Evolutionary conservation across 2,113 vertebrate genomes (phyloP).

Genomic region (Arothron firmamentum): DNA sequence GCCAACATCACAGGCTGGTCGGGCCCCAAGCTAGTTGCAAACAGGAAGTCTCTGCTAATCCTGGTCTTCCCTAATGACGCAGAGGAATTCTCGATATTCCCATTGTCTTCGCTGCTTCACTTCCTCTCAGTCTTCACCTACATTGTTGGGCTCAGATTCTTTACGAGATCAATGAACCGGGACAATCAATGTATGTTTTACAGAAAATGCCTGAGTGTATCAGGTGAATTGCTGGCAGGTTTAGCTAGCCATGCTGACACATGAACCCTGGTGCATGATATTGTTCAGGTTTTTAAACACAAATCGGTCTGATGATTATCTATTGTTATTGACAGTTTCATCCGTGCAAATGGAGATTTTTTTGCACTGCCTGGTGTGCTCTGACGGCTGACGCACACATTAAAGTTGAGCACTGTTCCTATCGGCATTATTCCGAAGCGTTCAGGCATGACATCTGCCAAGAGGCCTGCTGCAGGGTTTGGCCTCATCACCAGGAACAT

Average conservation of each 20-base stretch:
- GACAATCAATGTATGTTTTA: not conserved
- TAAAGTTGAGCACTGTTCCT: conserved; percentile 39
- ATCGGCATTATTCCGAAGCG: conserved; percentile 59
- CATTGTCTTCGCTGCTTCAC: conserved; percentile 50
- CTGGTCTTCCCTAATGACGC: conserved; percentile 55
- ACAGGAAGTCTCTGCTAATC: conserved; percentile 68
- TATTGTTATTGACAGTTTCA: not conserved
- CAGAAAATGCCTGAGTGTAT: too few species aligned
- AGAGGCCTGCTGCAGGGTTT: conserved; percentile 57
- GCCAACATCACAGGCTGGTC: conserved; percentile 57
- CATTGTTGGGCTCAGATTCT: conserved; percentile 1
- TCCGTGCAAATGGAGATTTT: conserved; percentile 6
- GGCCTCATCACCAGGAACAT: conserved; percentile 59
- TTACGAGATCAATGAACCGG: conserved; percentile 5
- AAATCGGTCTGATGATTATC: not conserved
- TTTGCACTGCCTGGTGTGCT: conserved; percentile 4
- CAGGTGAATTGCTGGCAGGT: too few species aligned
- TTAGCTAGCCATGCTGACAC: too few species aligned
- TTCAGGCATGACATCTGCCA: conserved; percentile 65
- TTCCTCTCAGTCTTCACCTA: conserved; percentile 29
- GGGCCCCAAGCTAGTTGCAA: conserved; percentile 48
- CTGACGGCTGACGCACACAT: conserved; percentile 37
- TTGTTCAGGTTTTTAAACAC: too few species aligned
- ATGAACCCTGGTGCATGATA: too few species aligned
- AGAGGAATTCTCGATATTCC: conserved; percentile 54